Evolutionary conservation across 1,140 invertebrate genomes (phyloP), one percentile per base, ranked within the genome.

Genomic region (Drosophila sucinea): DNA sequence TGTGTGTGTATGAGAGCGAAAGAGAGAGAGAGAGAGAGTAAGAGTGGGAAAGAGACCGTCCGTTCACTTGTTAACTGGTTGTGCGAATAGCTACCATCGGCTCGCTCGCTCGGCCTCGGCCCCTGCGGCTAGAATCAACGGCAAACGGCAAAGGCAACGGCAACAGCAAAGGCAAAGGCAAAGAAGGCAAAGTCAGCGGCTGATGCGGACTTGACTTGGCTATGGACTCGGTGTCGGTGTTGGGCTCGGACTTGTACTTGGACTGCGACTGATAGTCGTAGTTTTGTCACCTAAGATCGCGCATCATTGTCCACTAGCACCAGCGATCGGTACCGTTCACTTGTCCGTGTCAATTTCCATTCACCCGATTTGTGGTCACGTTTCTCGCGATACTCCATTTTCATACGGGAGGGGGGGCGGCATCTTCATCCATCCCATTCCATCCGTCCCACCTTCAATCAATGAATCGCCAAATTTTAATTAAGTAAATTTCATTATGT

Each of bases 21-120:
- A 29, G 38, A 35, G 54, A 41, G 54, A 5, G 17, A 44, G 47
- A 60, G 27, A 40, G 32, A 55, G 32, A 4, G 55, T 2, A 8
- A 32, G 27, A 35, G 10, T 32, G 40, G 30, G 69, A 30, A 3
- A 65, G 55, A 68, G 58, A n/a, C 67, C 32, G 67, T 47, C 54
- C 57, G 65, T 60, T 78, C 74, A 68, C 75, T 72, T 83, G 83
- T 71, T 82, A 87, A 87, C 83, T 87, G 84, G 83, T 87, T 89
- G 79, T 79, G 75, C 83, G 83, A 87, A 83, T 87, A 79, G 82
- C 66, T 81, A 55, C 57, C 62, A 62, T 72, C 70, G 38, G 70
- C 57, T 35, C 17, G 54, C 32, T 58, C 56, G 32, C 41, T 25
- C 61, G 33, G 65, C 57, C 61, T 66, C 72, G 73, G 55, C 68